These are phyloP conservation scores for Rhizoglyphus robini DNA, from an alignment of 1,140 invertebrate species.

Conservation along the genomic window DNA sequence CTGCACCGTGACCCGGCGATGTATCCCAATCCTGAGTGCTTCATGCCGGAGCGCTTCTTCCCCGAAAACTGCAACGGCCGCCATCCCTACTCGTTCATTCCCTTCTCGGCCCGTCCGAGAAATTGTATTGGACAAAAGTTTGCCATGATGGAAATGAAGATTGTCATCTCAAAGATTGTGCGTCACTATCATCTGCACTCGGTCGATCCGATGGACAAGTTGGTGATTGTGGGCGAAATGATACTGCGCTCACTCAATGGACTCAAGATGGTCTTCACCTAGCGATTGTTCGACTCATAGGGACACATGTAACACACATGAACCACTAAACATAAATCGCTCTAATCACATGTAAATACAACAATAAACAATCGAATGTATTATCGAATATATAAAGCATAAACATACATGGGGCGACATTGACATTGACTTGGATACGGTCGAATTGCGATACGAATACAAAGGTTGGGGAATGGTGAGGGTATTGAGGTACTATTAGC, in stretches of 20 bases:
- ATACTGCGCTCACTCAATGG: slow-evolving; percentile 28
- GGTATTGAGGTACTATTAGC: too few relatives aligned
- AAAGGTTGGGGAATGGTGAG: too few relatives aligned
- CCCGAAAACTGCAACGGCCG: slow-evolving; percentile 36
- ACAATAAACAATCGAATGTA: not conserved
- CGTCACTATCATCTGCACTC: slow-evolving; percentile 28
- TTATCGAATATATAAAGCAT: not conserved
- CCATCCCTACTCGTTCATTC: slow-evolving; percentile 33
- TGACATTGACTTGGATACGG: not conserved
- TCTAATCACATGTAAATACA: too few relatives aligned
- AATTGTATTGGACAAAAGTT: slow-evolving; percentile 42
- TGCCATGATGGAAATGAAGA: slow-evolving; percentile 43
- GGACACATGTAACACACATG: not conserved
- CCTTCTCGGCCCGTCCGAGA: slow-evolving; percentile 35
- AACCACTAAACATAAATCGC: not conserved
- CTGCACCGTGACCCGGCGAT: slow-evolving; percentile 51
- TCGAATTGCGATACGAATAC: too few relatives aligned
- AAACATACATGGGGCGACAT: not conserved
- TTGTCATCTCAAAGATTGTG: slow-evolving; percentile 35
- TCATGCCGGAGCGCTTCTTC: slow-evolving; percentile 61
- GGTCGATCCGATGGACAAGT: slow-evolving; percentile 25
- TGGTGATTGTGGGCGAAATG: slow-evolving; percentile 28
- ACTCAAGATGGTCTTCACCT: slow-evolving; percentile 23
- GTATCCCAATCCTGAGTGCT: slow-evolving; percentile 54
- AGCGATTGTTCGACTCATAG: slow-evolving; percentile 4